Conservation (phyloP, 1,140 invertebrate species). For the Saxidomus purpurata region DNA sequence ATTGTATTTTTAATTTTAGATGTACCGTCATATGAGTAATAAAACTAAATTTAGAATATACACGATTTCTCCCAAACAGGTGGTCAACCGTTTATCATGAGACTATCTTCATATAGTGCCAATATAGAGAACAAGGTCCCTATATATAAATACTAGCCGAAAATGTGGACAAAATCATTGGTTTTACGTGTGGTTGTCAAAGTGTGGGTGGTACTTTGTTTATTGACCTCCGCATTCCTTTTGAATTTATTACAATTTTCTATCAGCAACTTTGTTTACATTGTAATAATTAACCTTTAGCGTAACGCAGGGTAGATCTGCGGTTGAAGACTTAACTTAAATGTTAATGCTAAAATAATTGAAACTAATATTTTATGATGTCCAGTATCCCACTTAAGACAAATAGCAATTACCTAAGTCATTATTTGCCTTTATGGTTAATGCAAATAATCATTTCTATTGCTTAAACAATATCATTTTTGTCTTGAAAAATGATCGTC, state of each 20-base stretch:
- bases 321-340: not conserved
- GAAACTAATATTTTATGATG: constrained; percentile 26
- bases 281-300: constrained; percentile 7
- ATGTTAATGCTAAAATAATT: constrained; percentile 4
- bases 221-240: not conserved
- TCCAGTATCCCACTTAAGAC: not conserved
- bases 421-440: not conserved
- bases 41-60: not conserved
- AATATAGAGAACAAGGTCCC: not conserved
- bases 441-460: not conserved
- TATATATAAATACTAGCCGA: constrained; percentile 18
- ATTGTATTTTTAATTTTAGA: not conserved
- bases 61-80: not conserved
- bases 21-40: not conserved
- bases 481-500: not conserved
- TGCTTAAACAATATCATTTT: not conserved
- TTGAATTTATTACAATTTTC: constrained; percentile 15
- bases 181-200: not conserved
- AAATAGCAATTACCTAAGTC: constrained; percentile 10
- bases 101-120: too few species aligned
- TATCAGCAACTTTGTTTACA: constrained; percentile 16
- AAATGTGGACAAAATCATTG: not conserved
- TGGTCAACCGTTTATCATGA: not conserved
- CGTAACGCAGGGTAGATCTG: not conserved
- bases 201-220: not conserved